Evolutionary conservation across 1,140 invertebrate genomes (phyloP), one percentile per base, ranked within the genome.

Genomic region (Zaprionus tsacasi): DNA sequence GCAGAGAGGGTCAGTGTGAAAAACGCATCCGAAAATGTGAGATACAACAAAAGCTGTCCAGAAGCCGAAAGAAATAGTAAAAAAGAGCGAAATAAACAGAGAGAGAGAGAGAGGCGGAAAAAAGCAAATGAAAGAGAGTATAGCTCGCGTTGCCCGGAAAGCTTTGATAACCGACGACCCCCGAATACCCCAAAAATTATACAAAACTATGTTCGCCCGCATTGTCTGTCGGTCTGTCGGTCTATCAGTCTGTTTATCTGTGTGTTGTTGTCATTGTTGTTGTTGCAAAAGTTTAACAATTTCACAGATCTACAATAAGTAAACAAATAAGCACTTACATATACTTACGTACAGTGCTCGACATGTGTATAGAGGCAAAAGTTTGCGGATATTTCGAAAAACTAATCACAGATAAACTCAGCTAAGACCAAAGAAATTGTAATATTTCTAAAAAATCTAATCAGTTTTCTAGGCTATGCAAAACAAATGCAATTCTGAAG

Each of bases 281-380:
- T 33, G n/a, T n/a, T 52, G 43, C 10, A 52, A 33, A 60, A 45
- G 36, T 59, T 58, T 27, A 21, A 60, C 56, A 25, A 59, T 45
- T 59, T 36, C 36, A 38, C 70, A 40, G 65, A 68, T 64, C 30
- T 30, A 61, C 57, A 61, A 61, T 60, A 69, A 73, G 43, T 54
- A 67, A 73, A 60, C 56, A 73, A 69, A 60, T 36, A 40, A 40
- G 13, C 21, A 48, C 63, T 58, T 21, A 43, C 11, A 11, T 40
- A 58, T n/a, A n/a, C n/a, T n/a, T n/a, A n/a, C n/a, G n/a, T n/a
- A n/a, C 61, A 58, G 21, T 7, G 35, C 70, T 33, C 10, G 69
- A 8, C 54, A 58, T 2, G 35, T 30, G 13, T 7, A 36, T 66
- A 57, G 17, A 21, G 7, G 2, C 30, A 15, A 15, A 45, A 8